phyloP scores from a whole-genome alignment of 2,113 vertebrate genomes.

The Atrichornis clamosus region DNA sequence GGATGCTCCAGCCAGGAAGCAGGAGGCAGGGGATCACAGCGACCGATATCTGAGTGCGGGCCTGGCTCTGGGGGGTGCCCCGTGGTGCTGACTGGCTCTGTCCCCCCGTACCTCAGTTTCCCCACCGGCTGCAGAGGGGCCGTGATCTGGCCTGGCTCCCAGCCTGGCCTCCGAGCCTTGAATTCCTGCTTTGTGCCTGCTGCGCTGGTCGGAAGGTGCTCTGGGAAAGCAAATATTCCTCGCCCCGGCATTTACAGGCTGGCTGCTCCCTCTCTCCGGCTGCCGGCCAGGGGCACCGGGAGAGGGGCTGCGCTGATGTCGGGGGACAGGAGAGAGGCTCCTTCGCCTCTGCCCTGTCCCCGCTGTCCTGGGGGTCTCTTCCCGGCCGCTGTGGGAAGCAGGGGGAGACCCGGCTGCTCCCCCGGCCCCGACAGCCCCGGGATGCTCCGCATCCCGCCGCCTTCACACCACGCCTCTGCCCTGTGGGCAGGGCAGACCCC shows the following conservation, averaged over 20 bases:
- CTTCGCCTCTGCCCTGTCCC: background rate
- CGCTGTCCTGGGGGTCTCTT: background rate
- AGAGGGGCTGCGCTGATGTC: background rate
- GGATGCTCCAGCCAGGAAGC: background rate
- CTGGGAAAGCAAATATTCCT: slow-evolving; percentile 61
- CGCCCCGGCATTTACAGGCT: background rate
- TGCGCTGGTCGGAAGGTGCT: slow-evolving; percentile 9
- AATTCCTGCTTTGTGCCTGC: slow-evolving; percentile 59
- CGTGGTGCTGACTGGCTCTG: accelerated
- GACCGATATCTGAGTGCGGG: background rate
- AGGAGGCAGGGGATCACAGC: background rate
- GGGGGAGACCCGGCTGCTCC: too few relatives aligned
- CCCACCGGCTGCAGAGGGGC: background rate
- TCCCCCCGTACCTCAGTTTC: slow-evolving; percentile 45
- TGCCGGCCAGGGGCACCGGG: slow-evolving; percentile 15
- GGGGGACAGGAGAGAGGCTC: background rate
- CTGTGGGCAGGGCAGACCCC: background rate
- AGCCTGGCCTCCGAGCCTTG: background rate
- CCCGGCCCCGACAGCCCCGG: accelerated
- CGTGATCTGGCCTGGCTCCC: slow-evolving; percentile 28
- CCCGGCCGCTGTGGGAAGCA: background rate
- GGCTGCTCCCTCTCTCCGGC: background rate
- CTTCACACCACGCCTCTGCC: accelerated
- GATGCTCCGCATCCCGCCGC: background rate
- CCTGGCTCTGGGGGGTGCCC: background rate